phyloP scores from a whole-genome alignment of 2,113 vertebrate species.

The Alectura lathami region DNA sequence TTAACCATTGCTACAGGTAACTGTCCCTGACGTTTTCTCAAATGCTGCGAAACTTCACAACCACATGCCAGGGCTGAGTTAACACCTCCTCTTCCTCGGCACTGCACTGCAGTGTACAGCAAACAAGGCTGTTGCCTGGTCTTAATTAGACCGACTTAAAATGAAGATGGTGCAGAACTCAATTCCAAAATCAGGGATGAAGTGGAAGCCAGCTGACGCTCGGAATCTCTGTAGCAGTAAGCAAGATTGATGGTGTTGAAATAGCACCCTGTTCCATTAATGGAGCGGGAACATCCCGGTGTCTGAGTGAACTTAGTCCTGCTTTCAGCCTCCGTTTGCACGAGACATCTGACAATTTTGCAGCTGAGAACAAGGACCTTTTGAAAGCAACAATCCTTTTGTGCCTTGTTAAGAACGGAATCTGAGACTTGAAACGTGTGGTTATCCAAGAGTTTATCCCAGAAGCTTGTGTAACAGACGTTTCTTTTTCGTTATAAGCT shows the following conservation, averaged over 20 bases:
- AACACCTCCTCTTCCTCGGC: not conserved
- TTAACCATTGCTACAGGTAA: slow-evolving; percentile 3
- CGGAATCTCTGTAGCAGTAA: not conserved
- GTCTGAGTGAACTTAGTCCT: slow-evolving; percentile 51
- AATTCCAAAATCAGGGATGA: not conserved
- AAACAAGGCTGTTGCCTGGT: not conserved
- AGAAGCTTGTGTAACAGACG: slow-evolving; percentile 13
- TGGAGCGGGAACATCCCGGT: slow-evolving; percentile 54
- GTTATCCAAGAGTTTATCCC: slow-evolving; percentile 1
- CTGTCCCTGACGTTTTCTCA: not conserved
- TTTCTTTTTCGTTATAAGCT: slow-evolving; percentile 39
- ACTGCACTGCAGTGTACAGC: not conserved
- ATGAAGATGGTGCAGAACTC: not conserved
- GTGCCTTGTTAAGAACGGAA: slow-evolving; percentile 78
- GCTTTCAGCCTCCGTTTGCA: slow-evolving; percentile 48
- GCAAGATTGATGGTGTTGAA: not conserved
- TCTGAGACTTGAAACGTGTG: slow-evolving; percentile 48
- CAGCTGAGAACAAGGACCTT: slow-evolving; percentile 62
- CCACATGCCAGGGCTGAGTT: not conserved
- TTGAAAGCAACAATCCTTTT: slow-evolving; percentile 74
- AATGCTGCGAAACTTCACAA: not conserved
- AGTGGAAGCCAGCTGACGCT: slow-evolving; percentile 1
- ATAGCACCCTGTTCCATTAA: not conserved
- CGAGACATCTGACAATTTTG: slow-evolving; percentile 40
- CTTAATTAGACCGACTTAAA: not conserved